A percentile compares a stretch with the other conserved stretches of the same genome.
phyloP scores from a whole-genome alignment of 1,140 invertebrate genomes.

The Drosophila subobscura region DNA sequence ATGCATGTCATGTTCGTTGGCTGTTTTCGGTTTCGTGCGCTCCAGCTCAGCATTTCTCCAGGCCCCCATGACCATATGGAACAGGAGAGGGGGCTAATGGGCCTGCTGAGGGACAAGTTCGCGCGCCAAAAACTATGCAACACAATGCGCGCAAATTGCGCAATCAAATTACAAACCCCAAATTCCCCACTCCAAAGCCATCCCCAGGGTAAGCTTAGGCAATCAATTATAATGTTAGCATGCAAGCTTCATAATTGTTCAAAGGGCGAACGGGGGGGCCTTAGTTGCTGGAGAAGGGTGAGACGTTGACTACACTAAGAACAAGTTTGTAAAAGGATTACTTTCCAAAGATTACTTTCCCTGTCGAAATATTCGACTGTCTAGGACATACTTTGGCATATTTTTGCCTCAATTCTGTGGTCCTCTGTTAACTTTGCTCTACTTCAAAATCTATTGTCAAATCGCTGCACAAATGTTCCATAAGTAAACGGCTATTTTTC shows the following conservation, averaged over 20 bases:
- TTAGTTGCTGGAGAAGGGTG: no score
- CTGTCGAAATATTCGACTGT: no score
- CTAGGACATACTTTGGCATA: no score
- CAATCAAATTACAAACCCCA: slow-evolving; percentile 75
- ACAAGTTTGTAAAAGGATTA: no score
- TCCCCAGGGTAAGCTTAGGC: slow-evolving; percentile 60
- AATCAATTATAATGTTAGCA: slow-evolving; percentile 81
- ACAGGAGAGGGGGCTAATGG: not conserved
- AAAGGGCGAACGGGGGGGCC: slow-evolving; percentile 19
- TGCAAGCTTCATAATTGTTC: slow-evolving; percentile 65
- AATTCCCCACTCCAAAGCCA: not conserved
- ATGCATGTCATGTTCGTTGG: slow-evolving; percentile 82
- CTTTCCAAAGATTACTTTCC: no score
- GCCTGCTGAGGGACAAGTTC: slow-evolving; percentile 34
- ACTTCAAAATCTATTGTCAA: no score
- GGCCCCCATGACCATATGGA: slow-evolving; percentile 1
- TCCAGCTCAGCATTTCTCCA: slow-evolving; percentile 7
- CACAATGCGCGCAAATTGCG: slow-evolving; percentile 79
- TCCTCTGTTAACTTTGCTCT: no score
- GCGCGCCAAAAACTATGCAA: slow-evolving; percentile 81
- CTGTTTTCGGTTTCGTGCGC: slow-evolving; percentile 72
- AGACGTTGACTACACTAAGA: not conserved
- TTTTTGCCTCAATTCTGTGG: no score
- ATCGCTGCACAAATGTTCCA: no score
- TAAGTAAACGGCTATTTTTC: no score